phyloP scores from a whole-genome alignment of 2,797 vertebrate genomes.

The Echiichthys vipera region DNA sequence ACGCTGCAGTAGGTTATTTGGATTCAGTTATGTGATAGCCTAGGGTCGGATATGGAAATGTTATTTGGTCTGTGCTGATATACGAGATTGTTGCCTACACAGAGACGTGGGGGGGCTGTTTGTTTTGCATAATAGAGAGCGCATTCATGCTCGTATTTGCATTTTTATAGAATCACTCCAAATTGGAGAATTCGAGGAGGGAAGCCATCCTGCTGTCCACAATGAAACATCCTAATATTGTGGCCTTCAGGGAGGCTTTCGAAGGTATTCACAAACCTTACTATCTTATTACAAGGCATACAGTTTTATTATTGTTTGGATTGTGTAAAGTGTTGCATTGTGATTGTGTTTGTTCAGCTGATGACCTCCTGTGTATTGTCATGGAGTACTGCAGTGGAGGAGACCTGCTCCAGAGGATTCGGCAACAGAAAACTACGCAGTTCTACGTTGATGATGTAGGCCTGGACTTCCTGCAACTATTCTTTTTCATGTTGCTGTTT shows the following conservation, averaged over 20 bases:
- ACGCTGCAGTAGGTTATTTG: background rate
- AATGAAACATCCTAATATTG: conserved; percentile 94
- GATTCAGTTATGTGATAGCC: conserved; percentile 21
- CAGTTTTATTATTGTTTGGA: conserved; percentile 24
- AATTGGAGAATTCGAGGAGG: conserved; percentile 81
- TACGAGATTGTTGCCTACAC: conserved; percentile 12
- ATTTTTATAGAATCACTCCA: conserved; percentile 82
- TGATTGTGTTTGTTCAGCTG: conserved; percentile 79
- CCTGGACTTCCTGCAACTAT: background rate
- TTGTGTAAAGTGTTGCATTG: conserved; percentile 13
- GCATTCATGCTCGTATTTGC: conserved; percentile 23
- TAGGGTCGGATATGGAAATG: conserved; percentile 27
- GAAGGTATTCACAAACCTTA: conserved; percentile 83
- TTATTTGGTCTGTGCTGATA: conserved; percentile 44
- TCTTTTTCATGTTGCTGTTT: background rate
- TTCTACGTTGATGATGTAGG: conserved; percentile 89
- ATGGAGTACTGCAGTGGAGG: conserved; percentile 95
- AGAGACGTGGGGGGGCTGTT: conserved; percentile 16
- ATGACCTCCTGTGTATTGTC: conserved; percentile 90
- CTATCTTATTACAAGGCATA: background rate
- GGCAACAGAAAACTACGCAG: conserved; percentile 84
- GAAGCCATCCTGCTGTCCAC: conserved; percentile 91
- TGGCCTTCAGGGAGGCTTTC: conserved; percentile 91
- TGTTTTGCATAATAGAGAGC: conserved; percentile 35
- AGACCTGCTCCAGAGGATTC: conserved; percentile 92